These are phyloP conservation scores for Drosophila algonquin DNA, from an alignment of 2,888 invertebrate genomes.

Conservation along the genomic window DNA sequence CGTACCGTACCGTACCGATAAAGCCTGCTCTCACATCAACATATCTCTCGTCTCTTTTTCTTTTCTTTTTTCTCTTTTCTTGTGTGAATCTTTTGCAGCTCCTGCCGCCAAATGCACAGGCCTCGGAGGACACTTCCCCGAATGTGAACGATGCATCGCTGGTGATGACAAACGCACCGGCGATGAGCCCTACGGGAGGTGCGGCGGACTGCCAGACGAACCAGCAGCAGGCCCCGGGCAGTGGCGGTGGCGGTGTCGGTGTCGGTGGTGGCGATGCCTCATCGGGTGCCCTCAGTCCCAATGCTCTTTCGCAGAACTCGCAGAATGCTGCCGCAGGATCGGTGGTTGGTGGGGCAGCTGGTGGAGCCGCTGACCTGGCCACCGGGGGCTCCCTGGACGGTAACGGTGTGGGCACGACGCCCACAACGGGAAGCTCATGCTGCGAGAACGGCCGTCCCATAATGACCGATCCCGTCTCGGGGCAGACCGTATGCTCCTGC, in stretches of 20 bases:
- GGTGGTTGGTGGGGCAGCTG: slow-evolving; percentile 24
- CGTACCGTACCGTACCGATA: slow-evolving; percentile 4
- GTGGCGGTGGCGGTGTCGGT: slow-evolving; percentile 81
- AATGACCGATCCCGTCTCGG: slow-evolving; percentile 96
- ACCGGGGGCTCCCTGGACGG: slow-evolving; percentile 71
- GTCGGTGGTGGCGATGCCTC: slow-evolving; percentile 70
- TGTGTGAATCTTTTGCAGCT: slow-evolving; percentile 62
- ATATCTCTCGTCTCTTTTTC: not conserved
- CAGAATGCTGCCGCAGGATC: slow-evolving; percentile 72
- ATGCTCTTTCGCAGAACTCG: slow-evolving; percentile 83
- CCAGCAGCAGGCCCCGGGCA: slow-evolving; percentile 86
- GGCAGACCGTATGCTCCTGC: slow-evolving; percentile 96
- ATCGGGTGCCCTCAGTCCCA: slow-evolving; percentile 83
- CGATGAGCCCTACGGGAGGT: slow-evolving; percentile 77
- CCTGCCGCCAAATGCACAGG: slow-evolving; percentile 73
- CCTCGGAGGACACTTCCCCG: slow-evolving; percentile 69
- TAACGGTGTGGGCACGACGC: slow-evolving; percentile 68
- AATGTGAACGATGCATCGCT: slow-evolving; percentile 67
- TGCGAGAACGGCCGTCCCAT: slow-evolving; percentile 96
- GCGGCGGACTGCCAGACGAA: slow-evolving; percentile 85
- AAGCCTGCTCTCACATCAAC: not conserved
- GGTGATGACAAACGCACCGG: slow-evolving; percentile 75
- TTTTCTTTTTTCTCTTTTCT: not conserved
- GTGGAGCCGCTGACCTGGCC: slow-evolving; percentile 42
- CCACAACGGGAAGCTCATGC: slow-evolving; percentile 86